Conservation (phyloP, 2,113 vertebrate genomes). For the Cariama cristata region DNA sequence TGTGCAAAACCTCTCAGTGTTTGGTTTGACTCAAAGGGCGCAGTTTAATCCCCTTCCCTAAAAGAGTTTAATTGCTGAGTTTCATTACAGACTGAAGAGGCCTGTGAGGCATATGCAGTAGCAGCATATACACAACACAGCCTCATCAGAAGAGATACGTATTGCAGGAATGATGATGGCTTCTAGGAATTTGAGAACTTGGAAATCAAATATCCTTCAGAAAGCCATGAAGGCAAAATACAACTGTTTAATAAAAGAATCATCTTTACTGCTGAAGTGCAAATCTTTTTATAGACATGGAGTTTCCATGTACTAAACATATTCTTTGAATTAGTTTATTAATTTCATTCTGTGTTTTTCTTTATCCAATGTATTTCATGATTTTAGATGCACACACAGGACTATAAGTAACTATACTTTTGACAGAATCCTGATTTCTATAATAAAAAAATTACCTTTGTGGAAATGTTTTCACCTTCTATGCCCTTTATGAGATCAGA, state of each 20-base stretch:
- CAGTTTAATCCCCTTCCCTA: neutral
- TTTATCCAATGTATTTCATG: neutral
- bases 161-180: neutral
- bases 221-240: neutral
- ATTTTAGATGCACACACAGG: neutral
- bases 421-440: neutral
- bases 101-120: neutral
- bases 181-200: neutral
- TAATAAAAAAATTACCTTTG: neutral
- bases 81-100: neutral
- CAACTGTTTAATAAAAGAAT: neutral
- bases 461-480: neutral
- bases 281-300: neutral
- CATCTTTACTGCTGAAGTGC: fast-evolving
- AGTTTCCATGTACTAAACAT: neutral
- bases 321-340: neutral
- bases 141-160: neutral
- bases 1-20: neutral
- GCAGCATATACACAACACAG: neutral
- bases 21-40: neutral
- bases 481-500: neutral
- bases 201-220: neutral
- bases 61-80: neutral
- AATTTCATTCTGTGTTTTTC: neutral
- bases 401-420: neutral